Evolutionary conservation across 2,113 vertebrate species (phyloP).

Genomic region (Rhinolophus ferrumequinum): DNA sequence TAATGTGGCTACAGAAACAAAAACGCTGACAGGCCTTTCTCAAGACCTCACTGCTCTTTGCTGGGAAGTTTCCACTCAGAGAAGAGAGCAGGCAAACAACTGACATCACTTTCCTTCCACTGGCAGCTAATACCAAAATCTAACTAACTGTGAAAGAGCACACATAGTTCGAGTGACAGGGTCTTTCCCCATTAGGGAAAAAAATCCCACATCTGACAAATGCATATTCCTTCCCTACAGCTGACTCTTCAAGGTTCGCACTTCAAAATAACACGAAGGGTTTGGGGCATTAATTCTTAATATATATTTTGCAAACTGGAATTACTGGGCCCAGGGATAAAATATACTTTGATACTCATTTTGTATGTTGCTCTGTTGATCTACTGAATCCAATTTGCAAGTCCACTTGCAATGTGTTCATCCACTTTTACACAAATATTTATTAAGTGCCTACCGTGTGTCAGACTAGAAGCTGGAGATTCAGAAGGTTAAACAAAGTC

Average conservation of each 20-base stretch:
- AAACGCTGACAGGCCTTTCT: not conserved
- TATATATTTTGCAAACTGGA: not conserved
- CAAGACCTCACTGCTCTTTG: not conserved
- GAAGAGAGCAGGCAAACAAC: not conserved
- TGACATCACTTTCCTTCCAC: not conserved
- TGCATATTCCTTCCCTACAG: not conserved
- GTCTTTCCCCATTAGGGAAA: not conserved
- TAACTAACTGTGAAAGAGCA: not conserved
- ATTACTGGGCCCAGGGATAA: not conserved
- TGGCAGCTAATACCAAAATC: not conserved
- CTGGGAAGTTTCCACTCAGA: not conserved
- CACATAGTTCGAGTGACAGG: not conserved
- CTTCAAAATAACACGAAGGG: not conserved
- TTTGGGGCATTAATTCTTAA: not conserved
- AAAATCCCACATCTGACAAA: not conserved
- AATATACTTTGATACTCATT: not conserved
- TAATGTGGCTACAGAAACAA: not conserved
- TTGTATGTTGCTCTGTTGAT: not conserved
- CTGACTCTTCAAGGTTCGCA: not conserved
- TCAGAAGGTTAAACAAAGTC: not conserved
- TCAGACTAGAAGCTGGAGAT: not conserved
- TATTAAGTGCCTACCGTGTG: not conserved
- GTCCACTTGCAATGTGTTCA: not conserved
- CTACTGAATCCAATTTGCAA: not conserved
- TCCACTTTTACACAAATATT: not conserved